Base-by-base conservation (phyloP, 2,113 vertebrate species). In the Hoplias malabaricus region DNA sequence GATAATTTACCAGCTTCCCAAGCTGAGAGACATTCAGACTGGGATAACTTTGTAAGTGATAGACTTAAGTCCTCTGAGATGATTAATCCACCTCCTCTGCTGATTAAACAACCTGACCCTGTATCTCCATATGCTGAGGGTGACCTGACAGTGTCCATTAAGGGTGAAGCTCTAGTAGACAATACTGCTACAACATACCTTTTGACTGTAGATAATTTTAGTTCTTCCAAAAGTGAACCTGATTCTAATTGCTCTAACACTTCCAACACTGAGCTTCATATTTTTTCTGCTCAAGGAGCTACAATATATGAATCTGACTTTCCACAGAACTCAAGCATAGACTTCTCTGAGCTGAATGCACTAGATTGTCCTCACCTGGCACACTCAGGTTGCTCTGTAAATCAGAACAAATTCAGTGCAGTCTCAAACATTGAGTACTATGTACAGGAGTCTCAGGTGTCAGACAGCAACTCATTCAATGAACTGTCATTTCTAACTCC, bases 1-100 rank as follows among this genome's bases (percentile, higher is more conserved):
- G 23, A 33, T 46, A 71, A 70, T 70, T 19, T 48, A 16, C 54
- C 10, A 21, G 19, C 34, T 42, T 77, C 38, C 65, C 34, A 33
- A 3, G 46, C 61, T 1, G 19, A 68, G 74, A 77, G 71, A n/a
- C 23, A 0, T 0, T 68, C 73, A 0, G 91, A 95, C 77, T 94
- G 94, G 93, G 94, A 96, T 1, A 93, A 95, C 0, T 98, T 98
- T 69, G 94, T 95, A 0, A 91, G 93, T 77, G 91, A 93, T 87
- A 90, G 96, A 85, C 91, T 96, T 71, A 90, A 91, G 69, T 77
- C 81, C 67, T 82, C 86, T 0, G 82, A 87, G 68, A 72, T 54
- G 16, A 76, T 31, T 5, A 33, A 25, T 9, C 14, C 48, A 2
- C 31, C 71, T 69, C 11, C 27, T 74, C 3, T 27, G 12, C n/a